Conservation (phyloP, 2,113 vertebrate genomes). For the Chionodraco myersi region DNA sequence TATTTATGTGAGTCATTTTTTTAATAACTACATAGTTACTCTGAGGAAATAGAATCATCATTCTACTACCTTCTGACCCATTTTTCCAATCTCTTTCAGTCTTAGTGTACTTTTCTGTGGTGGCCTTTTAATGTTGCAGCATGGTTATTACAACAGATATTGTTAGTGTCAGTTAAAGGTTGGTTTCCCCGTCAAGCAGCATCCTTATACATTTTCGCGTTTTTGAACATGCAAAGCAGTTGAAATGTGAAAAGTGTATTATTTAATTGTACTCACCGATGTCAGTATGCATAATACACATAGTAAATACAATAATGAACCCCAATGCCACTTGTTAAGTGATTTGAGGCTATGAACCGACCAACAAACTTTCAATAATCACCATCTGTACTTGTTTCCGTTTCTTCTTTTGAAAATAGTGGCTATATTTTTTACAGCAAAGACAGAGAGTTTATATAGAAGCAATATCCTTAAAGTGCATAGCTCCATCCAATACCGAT, state of each 20-base stretch:
- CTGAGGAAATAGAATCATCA: not conserved
- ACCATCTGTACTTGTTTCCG: not conserved
- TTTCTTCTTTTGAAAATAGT: constrained; percentile 5
- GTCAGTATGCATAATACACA: not conserved
- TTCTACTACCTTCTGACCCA: not conserved
- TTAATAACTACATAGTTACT: not conserved
- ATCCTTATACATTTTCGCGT: not conserved
- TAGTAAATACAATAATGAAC: not conserved
- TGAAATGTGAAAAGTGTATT: not conserved
- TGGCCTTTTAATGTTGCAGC: not conserved
- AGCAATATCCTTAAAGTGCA: not conserved
- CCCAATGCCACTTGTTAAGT: not conserved
- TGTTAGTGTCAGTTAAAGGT: not conserved
- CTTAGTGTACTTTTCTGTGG: not conserved
- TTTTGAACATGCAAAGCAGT: not conserved
- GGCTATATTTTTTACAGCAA: not conserved
- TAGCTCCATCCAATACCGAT: not conserved
- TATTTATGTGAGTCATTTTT: not conserved
- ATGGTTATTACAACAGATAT: not conserved
- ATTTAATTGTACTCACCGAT: not conserved
- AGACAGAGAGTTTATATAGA: not conserved
- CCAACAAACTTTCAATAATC: not conserved
- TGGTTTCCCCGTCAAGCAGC: not conserved
- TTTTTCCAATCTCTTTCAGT: not conserved
- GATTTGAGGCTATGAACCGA: not conserved